Conservation (phyloP, 2,797 vertebrate genomes). For the Botia almorhae region DNA sequence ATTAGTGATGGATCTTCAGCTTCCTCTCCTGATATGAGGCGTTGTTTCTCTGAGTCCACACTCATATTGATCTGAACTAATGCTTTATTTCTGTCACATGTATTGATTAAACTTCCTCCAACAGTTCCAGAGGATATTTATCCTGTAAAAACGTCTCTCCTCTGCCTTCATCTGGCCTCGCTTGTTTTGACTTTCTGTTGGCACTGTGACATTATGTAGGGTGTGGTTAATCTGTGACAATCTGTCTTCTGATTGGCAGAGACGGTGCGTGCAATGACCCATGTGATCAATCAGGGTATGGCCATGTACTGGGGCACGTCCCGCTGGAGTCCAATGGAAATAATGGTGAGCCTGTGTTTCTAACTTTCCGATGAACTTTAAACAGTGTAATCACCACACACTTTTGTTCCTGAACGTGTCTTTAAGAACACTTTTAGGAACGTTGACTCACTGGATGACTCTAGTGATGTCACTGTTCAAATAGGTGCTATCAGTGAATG, state of each 20-base stretch:
- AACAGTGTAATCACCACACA: too few species aligned
- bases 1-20: background rate
- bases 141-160: conserved; percentile 16
- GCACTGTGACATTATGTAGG: conserved; percentile 13
- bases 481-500: conserved; percentile 15
- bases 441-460: background rate
- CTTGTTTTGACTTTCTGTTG: conserved; percentile 4
- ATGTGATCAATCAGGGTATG: conserved; percentile 92
- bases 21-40: background rate
- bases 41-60: conserved; percentile 6
- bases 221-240: conserved; percentile 17
- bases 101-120: conserved; percentile 43
- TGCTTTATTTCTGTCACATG: conserved; percentile 14
- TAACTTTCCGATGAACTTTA: too few species aligned
- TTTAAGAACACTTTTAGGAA: background rate
- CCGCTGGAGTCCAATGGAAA: conserved; percentile 91
- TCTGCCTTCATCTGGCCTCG: conserved; percentile 52
- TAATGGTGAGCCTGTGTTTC: conserved; percentile 81
- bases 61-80: conserved; percentile 8
- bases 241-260: conserved; percentile 71
- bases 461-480: background rate
- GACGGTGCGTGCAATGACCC: conserved; percentile 89
- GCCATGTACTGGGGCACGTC: conserved; percentile 93
- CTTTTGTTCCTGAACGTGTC: background rate
- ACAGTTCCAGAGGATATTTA: conserved; percentile 14